phyloP scores from a whole-genome alignment of 1,140 invertebrate genomes.

The Leptestheria dahalacensis region DNA sequence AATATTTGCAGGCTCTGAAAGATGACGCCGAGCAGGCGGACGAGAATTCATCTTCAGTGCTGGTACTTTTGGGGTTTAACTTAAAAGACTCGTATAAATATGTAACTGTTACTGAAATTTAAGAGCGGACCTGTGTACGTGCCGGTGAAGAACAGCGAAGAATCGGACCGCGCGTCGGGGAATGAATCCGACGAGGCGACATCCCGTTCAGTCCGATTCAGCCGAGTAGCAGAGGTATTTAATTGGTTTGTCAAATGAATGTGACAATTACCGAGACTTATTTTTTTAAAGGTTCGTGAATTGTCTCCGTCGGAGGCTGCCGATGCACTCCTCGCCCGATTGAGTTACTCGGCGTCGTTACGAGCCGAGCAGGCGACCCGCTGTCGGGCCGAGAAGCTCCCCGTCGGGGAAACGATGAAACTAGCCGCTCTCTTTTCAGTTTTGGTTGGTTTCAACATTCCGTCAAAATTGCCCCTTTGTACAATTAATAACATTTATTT shows the following conservation, averaged over 20 bases:
- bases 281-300: slow-evolving; percentile 40
- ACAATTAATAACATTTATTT: neutral
- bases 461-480: too few relatives aligned
- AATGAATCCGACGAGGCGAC: slow-evolving; percentile 66
- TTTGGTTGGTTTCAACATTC: slow-evolving; percentile 37
- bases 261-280: neutral
- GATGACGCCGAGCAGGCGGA: neutral
- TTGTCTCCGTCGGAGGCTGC: slow-evolving; percentile 66
- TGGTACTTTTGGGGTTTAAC: neutral
- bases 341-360: slow-evolving; percentile 67
- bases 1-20: neutral
- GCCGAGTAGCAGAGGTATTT: slow-evolving; percentile 57
- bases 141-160: slow-evolving; percentile 57
- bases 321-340: slow-evolving; percentile 61
- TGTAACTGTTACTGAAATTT: slow-evolving; percentile 21
- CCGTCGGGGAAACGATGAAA: slow-evolving; percentile 50
- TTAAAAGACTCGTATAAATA: neutral
- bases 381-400: slow-evolving; percentile 48
- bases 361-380: slow-evolving; percentile 50
- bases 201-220: slow-evolving; percentile 57
- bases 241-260: slow-evolving; percentile 16
- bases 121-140: slow-evolving; percentile 69
- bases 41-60: slow-evolving; percentile 5
- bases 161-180: slow-evolving; percentile 46
- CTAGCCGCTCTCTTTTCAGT: slow-evolving; percentile 60